Percentiles rank a stretch among this genome's conserved stretches.
Conservation (phyloP, 2,113 vertebrate species). For the Stegostoma tigrinum region DNA sequence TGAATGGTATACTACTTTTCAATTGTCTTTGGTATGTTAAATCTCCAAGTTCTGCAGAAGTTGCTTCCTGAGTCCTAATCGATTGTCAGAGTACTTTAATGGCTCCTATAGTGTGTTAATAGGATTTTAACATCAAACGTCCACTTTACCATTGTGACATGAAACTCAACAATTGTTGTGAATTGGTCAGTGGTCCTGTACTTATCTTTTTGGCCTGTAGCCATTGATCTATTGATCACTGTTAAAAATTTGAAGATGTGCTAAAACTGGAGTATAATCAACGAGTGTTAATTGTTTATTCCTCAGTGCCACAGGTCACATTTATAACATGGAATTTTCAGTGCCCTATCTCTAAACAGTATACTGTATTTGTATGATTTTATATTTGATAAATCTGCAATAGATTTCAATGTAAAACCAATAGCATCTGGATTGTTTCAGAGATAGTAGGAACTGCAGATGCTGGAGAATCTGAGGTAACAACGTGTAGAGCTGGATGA, state of each 20-base stretch:
- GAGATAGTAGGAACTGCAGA: too few species aligned
- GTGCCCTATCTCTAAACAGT: background rate
- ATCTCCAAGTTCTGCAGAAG: background rate
- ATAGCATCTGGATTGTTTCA: background rate
- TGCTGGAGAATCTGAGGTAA: too few species aligned
- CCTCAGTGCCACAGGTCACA: background rate
- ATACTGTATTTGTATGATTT: background rate
- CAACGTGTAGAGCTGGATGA: too few species aligned
- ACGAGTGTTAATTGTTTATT: background rate
- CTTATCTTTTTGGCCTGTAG: background rate
- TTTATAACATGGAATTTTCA: background rate
- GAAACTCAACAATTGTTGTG: background rate
- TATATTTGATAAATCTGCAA: background rate
- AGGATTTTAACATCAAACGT: background rate
- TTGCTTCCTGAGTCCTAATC: background rate
- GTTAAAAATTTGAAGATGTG: background rate
- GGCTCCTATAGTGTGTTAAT: background rate
- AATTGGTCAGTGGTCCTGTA: background rate
- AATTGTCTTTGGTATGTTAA: background rate
- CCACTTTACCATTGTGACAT: background rate
- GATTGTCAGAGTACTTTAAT: background rate
- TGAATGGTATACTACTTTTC: background rate
- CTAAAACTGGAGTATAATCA: background rate
- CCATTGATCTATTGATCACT: background rate
- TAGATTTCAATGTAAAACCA: background rate